phyloP scores from a whole-genome alignment of 2,797 vertebrate genomes.

The Pseudotriccus pelzelni region DNA sequence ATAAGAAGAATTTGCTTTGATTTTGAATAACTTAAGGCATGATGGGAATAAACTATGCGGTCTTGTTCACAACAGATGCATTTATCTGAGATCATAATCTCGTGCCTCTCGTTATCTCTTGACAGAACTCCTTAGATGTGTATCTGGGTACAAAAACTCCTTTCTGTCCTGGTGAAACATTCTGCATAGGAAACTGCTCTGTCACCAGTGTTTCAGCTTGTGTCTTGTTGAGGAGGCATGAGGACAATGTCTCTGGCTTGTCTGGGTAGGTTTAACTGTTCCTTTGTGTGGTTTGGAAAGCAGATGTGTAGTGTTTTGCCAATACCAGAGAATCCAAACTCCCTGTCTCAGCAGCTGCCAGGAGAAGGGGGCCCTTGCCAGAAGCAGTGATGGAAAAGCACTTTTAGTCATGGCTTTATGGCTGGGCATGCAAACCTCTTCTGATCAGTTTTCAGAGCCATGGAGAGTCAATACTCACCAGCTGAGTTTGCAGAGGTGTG shows the following conservation, averaged over 20 bases:
- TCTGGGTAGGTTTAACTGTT: not conserved
- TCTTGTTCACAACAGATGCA: not conserved
- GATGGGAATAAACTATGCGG: not conserved
- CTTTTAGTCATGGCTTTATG: not conserved
- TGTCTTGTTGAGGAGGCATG: not conserved
- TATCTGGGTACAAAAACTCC: not conserved
- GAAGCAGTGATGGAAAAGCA: not conserved
- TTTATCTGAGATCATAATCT: not conserved
- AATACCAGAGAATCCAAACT: not conserved
- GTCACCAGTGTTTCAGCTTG: not conserved
- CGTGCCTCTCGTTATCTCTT: not conserved
- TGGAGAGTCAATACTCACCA: not conserved
- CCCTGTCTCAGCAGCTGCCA: not conserved
- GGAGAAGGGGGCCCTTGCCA: not conserved
- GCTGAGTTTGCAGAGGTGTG: not conserved
- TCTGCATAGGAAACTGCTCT: not conserved
- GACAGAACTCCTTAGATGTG: not conserved
- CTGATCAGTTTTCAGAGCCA: not conserved
- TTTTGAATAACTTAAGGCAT: not conserved
- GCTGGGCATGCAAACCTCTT: not conserved
- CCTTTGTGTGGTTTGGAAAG: not conserved
- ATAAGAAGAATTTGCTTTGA: not conserved
- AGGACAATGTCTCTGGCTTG: not conserved
- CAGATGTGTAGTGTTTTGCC: not conserved
- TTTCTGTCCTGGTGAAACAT: not conserved